Conservation (phyloP, 2,888 invertebrate species). For the Aphodius granarius region DNA sequence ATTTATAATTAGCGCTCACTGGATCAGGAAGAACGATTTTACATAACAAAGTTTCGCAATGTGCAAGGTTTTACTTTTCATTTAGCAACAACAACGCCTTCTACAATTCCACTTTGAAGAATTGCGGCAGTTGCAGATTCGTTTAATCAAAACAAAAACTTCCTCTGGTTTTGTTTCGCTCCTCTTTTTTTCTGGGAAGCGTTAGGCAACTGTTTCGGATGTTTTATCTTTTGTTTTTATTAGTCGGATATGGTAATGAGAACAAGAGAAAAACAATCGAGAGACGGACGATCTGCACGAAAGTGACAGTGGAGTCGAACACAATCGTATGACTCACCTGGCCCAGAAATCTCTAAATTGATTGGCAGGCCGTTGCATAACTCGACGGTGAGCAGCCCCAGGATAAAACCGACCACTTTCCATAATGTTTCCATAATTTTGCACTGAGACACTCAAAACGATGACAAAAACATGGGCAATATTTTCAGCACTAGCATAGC, state of each 20-base stretch:
- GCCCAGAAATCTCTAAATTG: conserved; percentile 48
- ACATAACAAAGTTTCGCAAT: neutral
- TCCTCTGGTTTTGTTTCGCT: neutral
- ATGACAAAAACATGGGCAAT: conserved; percentile 6
- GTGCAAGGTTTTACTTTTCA: neutral
- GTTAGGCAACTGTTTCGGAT: neutral
- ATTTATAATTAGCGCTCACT: neutral
- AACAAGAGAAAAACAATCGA: conserved; percentile 13
- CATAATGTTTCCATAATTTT: conserved; percentile 44
- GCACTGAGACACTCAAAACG: conserved; percentile 4
- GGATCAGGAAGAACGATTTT: neutral
- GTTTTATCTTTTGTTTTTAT: neutral
- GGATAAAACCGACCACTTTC: conserved; percentile 47
- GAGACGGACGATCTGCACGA: conserved; percentile 35
- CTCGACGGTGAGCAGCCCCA: conserved; percentile 46
- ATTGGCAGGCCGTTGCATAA: conserved; percentile 53
- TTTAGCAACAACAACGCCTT: neutral
- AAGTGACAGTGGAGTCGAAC: conserved; percentile 40
- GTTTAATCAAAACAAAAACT: neutral
- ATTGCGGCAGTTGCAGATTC: neutral
- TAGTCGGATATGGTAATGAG: neutral
- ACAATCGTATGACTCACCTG: conserved; percentile 50
- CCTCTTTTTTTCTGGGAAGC: neutral
- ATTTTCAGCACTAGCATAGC: conserved; percentile 22
- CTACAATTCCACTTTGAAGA: neutral